Evolutionary conservation across 2,888 invertebrate species (phyloP), one percentile per base, ranked within the genome.

Genomic region (Harpalus rufipes): DNA sequence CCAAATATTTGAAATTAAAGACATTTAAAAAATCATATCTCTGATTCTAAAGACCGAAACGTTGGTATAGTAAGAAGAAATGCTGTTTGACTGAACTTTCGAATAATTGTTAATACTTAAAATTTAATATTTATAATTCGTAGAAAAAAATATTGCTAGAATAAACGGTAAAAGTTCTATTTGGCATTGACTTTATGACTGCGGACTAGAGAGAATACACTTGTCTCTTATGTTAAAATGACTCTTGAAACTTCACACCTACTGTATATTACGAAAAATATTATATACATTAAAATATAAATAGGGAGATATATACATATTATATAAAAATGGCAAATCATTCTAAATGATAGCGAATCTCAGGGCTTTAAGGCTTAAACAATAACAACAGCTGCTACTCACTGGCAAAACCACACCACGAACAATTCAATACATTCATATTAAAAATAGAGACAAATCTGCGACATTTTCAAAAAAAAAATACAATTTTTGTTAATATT

Each of bases 271-370:
- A 58, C 78, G 58, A 78, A 78, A 78, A 58, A 74, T 74, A 74
- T 39, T 76, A 76, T 78, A 58, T 80, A 80, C 80, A 80, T 80
- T 61, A 80, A 80, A 61, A 80, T 80, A 80, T 80, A 80, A 80
- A 80, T 80, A 80, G 39, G 25, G 61, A 41, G 32, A 80, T 51
- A 41, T 80, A 80, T 80, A 80, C 61, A 80, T 41, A 41, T 61
- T 58, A 14, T 78, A 80, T 58, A 78, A 78, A 80, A 80, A 80
- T 80, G 80, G 80, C 61, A 80, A 61, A 80, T 80, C 80, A 80
- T 80, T 80, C 41, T 58, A 80, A 80, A 80, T 80, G 80, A 80
- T 61, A 80, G 80, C 80, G 61, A 76, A 80, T 80, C 80, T 80
- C 80, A 80, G 32, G 32, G 32, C 32, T 32, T 32, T 4, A 32